Evolutionary conservation across 1,140 invertebrate species (phyloP).

Genomic region (Choristoneura fumiferana): DNA sequence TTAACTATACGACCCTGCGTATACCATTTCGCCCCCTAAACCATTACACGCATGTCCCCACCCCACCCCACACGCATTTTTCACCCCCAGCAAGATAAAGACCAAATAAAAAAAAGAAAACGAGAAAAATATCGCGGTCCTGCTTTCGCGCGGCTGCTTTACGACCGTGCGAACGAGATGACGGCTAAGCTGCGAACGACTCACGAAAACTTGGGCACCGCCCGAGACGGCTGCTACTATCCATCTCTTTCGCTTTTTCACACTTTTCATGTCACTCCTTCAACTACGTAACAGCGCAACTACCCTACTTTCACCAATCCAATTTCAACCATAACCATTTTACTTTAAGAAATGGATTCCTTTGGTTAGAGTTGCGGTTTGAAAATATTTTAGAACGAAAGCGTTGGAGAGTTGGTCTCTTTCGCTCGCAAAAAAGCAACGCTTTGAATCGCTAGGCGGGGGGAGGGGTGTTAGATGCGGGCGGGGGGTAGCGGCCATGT

Average conservation of each 20-base stretch:
- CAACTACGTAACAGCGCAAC: slow-evolving; percentile 32
- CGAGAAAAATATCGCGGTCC: slow-evolving; percentile 69
- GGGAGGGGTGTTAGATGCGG: slow-evolving; percentile 47
- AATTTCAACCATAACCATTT: slow-evolving; percentile 35
- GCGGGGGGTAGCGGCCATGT: slow-evolving; percentile 57
- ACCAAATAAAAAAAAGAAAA: slow-evolving; percentile 78
- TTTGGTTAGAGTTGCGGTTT: slow-evolving; percentile 20
- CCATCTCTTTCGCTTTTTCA: slow-evolving; percentile 77
- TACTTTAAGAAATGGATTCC: slow-evolving; percentile 28
- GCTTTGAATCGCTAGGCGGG: slow-evolving; percentile 36
- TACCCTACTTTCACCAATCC: neutral
- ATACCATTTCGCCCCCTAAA: slow-evolving; percentile 55
- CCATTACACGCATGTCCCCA: slow-evolving; percentile 64
- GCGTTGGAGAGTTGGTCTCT: slow-evolving; percentile 67
- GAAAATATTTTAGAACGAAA: slow-evolving; percentile 77
- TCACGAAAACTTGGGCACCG: slow-evolving; percentile 76
- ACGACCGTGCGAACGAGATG: slow-evolving; percentile 51
- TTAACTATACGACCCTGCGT: slow-evolving; percentile 54
- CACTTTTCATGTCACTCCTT: slow-evolving; percentile 64
- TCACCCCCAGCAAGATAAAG: slow-evolving; percentile 70
- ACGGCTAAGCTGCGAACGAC: slow-evolving; percentile 73
- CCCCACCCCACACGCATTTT: slow-evolving; percentile 60
- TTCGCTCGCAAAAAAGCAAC: slow-evolving; percentile 76
- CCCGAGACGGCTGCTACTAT: slow-evolving; percentile 74
- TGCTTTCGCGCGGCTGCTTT: slow-evolving; percentile 35